A percentile compares a stretch with the other conserved stretches of the same genome.
These are phyloP conservation scores for Adelphocoris suturalis DNA, from an alignment of 2,888 invertebrate genomes.

Conservation along the genomic window DNA sequence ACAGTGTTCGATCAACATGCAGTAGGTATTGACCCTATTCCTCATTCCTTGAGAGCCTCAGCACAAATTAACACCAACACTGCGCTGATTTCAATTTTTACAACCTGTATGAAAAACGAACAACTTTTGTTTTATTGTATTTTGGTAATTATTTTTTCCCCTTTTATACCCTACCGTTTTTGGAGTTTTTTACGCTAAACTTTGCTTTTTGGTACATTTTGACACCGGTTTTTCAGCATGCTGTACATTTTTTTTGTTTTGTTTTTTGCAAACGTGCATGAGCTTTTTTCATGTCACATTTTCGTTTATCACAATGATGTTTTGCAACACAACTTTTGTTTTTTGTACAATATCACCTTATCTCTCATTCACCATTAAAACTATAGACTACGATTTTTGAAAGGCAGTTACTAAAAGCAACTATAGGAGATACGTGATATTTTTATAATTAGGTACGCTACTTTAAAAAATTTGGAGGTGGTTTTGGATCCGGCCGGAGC, in stretches of 20 bases:
- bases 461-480: too few relatives aligned
- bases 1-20: not conserved
- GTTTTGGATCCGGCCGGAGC: too few relatives aligned
- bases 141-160: not conserved
- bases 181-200: constrained; percentile 11
- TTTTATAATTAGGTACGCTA: too few relatives aligned
- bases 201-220: constrained; percentile 10
- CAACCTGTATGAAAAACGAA: not conserved
- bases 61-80: constrained; percentile 9
- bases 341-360: not conserved
- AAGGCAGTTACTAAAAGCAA: too few relatives aligned
- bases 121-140: not conserved
- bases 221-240: constrained; percentile 59
- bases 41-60: not conserved
- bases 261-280: constrained; percentile 54
- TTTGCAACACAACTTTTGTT: constrained; percentile 22
- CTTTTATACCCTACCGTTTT: constrained; percentile 29
- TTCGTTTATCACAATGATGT: constrained; percentile 40
- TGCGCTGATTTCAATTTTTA: not conserved
- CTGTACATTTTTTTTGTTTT: constrained; percentile 16
- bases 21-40: not conserved
- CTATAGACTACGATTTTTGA: too few relatives aligned
- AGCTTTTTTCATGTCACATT: constrained; percentile 24
- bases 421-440: too few relatives aligned
- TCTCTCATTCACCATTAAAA: not conserved